Conservation (phyloP, 2,888 invertebrate genomes). For the Netelia virgata region DNA sequence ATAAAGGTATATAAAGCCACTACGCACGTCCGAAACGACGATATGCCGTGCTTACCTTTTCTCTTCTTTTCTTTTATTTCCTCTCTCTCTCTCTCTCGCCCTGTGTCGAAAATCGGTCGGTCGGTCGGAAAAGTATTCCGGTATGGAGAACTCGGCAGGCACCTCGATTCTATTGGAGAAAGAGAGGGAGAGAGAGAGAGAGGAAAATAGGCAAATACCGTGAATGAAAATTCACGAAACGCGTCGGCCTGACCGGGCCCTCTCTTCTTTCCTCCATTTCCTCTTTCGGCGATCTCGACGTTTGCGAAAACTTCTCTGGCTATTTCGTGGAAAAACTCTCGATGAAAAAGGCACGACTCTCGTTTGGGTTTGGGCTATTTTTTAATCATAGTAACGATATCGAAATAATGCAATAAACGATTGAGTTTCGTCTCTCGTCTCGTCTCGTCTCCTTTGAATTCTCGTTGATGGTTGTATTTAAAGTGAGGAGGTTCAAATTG, state of each 20-base stretch:
- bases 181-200: conserved; percentile 10
- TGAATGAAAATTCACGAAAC: conserved; percentile 1
- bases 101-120: no score
- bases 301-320: background rate
- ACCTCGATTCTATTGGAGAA: background rate
- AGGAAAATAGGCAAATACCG: background rate
- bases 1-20: conserved; percentile 42
- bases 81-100: background rate
- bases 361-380: background rate
- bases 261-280: background rate
- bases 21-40: conserved; percentile 63
- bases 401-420: no score
- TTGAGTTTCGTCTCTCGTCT: no score
- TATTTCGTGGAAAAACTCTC: background rate
- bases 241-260: no score
- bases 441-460: no score
- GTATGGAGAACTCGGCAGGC: no score
- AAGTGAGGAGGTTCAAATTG: no score
- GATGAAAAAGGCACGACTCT: no score
- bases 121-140: no score
- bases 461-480: no score
- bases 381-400: conserved; percentile 57
- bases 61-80: conserved; percentile 16
- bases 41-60: conserved; percentile 43
- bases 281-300: background rate